Base-by-base conservation (phyloP, 1,140 invertebrate species). In the Pinna nobilis region DNA sequence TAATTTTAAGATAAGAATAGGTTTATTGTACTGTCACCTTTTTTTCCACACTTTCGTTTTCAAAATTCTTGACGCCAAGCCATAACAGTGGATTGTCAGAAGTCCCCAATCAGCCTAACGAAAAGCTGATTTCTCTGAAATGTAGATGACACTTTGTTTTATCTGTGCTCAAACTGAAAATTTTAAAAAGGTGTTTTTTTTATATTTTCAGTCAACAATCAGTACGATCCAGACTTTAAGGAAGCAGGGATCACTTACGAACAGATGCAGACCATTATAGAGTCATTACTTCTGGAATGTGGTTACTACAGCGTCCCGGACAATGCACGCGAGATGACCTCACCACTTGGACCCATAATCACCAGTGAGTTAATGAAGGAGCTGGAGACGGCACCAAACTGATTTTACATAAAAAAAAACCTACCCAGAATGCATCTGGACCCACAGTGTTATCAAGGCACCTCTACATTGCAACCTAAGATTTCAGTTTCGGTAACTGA, bases 191-290 rank as follows among this genome's bases (percentile, higher is more conserved):
- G 6, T 1, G 15, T 47, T 44, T 44, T 44, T 18, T 59, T 50
- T 11, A 23, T 49, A 67, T 50, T 82, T 70, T 37, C 70, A 78
- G 83, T 72, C 41, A 80, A 77, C 9, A 73, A 75, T 28, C 71
- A 67, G 6, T 82, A 76, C 68, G 84, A 87, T 25, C 81, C 82
- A 20, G 80, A 83, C 47, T 80, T 75, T 44, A 80, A 81, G 37
- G 84, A 86, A 25, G 82, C 78, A 47, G 85, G 87, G 30, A 82
- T 89, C 32, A 88, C 84, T 1, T 89, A 89, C 73, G 87, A 89
- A 75, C 84, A 88, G 66, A 82, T 89, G 76, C 84, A 88, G 67
- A 75, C 73, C 1, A 82, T 88, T 65, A 88, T 89, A 41, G 88
- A 89, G 64, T 77, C 78, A 25, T 76, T 83, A 1, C 77, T 89